A percentile compares a stretch with the other conserved stretches of the same genome.
These are phyloP conservation scores for Ephialtes manifestator DNA, from an alignment of 2,888 invertebrate species.

Conservation along the genomic window DNA sequence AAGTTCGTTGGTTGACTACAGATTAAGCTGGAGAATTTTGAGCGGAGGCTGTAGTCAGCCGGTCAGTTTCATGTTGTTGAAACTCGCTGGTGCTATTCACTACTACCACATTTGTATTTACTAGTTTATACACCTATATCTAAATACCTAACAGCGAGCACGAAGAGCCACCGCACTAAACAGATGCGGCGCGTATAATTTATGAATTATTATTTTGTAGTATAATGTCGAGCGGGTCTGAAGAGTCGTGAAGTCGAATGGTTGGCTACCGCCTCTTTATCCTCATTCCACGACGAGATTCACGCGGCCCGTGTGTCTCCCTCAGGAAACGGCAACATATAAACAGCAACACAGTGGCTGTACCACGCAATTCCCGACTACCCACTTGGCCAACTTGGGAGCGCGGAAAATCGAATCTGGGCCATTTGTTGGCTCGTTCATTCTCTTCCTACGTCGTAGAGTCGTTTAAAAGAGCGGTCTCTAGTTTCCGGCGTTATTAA, in stretches of 20 bases:
- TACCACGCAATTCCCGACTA: background rate
- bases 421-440: conserved; percentile 31
- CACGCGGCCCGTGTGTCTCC: background rate
- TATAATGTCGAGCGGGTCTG: conserved; percentile 78
- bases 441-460: conserved; percentile 3
- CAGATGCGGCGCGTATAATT: conserved; percentile 81
- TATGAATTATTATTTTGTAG: conserved; percentile 84
- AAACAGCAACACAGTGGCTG: conserved; percentile 13
- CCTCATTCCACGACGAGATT: conserved; percentile 6
- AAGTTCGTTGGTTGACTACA: conserved; percentile 1
- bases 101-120: conserved; percentile 1
- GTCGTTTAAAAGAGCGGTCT: conserved; percentile 20
- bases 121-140: conserved; percentile 19
- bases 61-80: background rate
- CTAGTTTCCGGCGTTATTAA: conserved; percentile 50
- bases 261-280: conserved; percentile 13
- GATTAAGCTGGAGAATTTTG: no score
- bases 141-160: conserved; percentile 16
- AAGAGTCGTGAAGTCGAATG: conserved; percentile 22
- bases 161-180: conserved; percentile 77
- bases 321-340: background rate
- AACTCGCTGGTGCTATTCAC: no score
- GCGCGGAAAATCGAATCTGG: conserved; percentile 38
- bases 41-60: background rate
- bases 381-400: background rate